Conservation (phyloP, 2,113 vertebrate species). For the Psettodes erumei region DNA sequence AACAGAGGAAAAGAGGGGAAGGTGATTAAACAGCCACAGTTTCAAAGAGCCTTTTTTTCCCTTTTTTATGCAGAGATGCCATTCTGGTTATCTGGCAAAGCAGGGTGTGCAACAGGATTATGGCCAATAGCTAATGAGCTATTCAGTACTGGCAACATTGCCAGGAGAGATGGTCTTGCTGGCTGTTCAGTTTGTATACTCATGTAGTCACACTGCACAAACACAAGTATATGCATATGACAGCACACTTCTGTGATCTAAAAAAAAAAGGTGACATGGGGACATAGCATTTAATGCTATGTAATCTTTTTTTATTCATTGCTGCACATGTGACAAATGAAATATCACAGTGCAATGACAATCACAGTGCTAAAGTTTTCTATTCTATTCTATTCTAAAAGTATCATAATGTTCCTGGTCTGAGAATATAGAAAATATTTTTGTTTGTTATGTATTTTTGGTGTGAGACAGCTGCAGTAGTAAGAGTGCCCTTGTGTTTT, state of each 20-base stretch:
- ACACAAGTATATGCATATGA: constrained; percentile 15
- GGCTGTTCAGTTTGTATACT: constrained; percentile 25
- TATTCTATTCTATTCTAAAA: too few species aligned
- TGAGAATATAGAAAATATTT: not conserved
- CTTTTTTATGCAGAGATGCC: constrained; percentile 35
- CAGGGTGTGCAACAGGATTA: constrained; percentile 60
- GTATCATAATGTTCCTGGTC: not conserved
- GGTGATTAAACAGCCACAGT: constrained; percentile 53
- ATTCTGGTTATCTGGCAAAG: constrained; percentile 67
- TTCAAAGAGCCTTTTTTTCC: constrained; percentile 36
- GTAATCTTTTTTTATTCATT: not conserved
- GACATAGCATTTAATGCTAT: too few species aligned
- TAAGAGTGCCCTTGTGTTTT: not conserved
- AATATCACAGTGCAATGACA: too few species aligned
- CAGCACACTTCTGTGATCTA: not conserved
- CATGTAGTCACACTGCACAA: constrained; percentile 21
- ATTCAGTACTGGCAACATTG: constrained; percentile 58
- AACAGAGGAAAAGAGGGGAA: constrained; percentile 23
- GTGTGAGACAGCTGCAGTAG: not conserved
- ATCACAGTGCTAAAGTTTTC: not conserved
- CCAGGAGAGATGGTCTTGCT: constrained; percentile 49
- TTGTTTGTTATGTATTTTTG: not conserved
- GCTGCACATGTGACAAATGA: not conserved
- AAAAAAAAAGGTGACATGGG: not conserved
- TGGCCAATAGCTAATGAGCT: constrained; percentile 74